phyloP scores from a whole-genome alignment of 2,113 vertebrate genomes.

The Psettodes erumei region DNA sequence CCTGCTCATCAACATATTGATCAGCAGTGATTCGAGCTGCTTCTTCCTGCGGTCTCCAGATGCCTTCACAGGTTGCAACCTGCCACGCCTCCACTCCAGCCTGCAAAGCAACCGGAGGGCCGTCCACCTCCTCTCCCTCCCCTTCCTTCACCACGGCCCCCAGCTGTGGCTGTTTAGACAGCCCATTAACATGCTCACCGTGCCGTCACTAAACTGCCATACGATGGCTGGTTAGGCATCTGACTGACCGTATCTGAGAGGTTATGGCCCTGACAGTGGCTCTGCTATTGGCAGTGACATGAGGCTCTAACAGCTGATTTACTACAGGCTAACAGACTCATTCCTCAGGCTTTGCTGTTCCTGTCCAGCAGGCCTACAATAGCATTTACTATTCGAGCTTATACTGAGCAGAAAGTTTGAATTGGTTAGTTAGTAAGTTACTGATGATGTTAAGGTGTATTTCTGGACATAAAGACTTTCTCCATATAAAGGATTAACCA shows the following conservation, averaged over 20 bases:
- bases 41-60: constrained; percentile 36
- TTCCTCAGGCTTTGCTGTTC: constrained; percentile 5
- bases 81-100: constrained; percentile 29
- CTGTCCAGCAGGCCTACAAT: constrained; percentile 1
- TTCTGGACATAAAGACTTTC: neutral
- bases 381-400: neutral
- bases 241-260: constrained; percentile 69
- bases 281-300: constrained; percentile 29
- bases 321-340: constrained; percentile 1
- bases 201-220: constrained; percentile 69
- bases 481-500: neutral
- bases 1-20: constrained; percentile 57
- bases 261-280: constrained; percentile 30
- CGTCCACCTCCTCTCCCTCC: neutral
- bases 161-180: constrained; percentile 66
- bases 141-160: constrained; percentile 35
- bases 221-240: constrained; percentile 75
- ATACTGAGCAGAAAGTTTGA: neutral
- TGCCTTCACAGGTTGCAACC: constrained; percentile 47
- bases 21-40: constrained; percentile 44
- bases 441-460: neutral
- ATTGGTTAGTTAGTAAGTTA: neutral
- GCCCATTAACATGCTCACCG: constrained; percentile 68
- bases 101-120: constrained; percentile 25
- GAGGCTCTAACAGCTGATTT: constrained; percentile 9